Base-by-base conservation (phyloP, 1,140 invertebrate species). In the Calephelis nemesis region DNA sequence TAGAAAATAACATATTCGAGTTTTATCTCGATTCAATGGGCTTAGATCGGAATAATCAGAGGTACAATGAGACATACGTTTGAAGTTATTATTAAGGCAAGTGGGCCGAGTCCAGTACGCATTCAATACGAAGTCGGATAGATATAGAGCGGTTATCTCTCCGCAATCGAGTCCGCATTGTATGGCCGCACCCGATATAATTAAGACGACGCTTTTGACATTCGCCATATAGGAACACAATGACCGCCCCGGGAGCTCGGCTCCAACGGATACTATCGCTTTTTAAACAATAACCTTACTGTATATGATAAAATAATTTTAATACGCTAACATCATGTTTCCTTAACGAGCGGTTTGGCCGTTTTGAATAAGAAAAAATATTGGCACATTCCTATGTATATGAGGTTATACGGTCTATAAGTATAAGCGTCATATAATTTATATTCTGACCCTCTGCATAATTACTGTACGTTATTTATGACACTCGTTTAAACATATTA, bases 151-250 rank as follows among this genome's bases (percentile, higher is more conserved):
- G 79, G 84, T 91, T 91, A 91, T 91, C 88, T 90, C 81, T 80
- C 63, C 86, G 86, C 87, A 83, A 91, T 91, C 88, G 85, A 82
- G 81, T 89, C 80, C 79, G 88, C 86, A 90, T 90, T 91, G 88
- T 90, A 82, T 85, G 72, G 80, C 84, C 82, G 84, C 82, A 81
- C 83, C 85, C 83, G 88, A 90, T 91, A 90, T 91, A 91, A 91
- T 91, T 91, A 91, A 91, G 88, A 91, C 88, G 87, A 91, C 87
- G 86, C 81, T 91, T 91, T 90, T 91, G 88, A 91, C 88, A 90
- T 88, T 91, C 87, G 82, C 88, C 88, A 88, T 91, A 91, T 91
- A 91, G 86, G 88, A 90, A 88, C 83, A 91, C 87, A 91, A 91
- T 91, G 85, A 90, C 81, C 86, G 87, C 88, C 84, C 80, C 87